These are phyloP conservation scores for Latrodectus geometricus DNA, from an alignment of 1,140 invertebrate genomes.

Conservation along the genomic window DNA sequence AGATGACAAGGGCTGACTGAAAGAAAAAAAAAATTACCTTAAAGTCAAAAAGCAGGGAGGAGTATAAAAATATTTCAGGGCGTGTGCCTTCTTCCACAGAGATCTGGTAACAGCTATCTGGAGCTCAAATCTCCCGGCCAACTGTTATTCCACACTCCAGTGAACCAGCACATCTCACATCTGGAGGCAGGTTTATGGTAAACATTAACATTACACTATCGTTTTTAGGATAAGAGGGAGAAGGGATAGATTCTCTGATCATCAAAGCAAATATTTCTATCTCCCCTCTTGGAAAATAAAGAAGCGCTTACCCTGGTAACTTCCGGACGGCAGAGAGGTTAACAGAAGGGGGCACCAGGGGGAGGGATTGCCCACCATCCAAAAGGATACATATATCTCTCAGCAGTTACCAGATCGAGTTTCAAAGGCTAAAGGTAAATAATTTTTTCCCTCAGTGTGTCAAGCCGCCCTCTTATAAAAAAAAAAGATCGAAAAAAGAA, in stretches of 20 bases:
- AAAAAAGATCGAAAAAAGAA: no score
- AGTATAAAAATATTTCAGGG: slow-evolving; percentile 34
- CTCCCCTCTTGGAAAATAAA: slow-evolving; percentile 38
- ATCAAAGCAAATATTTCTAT: background rate
- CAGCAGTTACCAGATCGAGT: background rate
- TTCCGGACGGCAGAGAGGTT: slow-evolving; percentile 12
- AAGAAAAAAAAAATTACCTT: background rate
- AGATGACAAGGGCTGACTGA: background rate
- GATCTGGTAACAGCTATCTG: slow-evolving; percentile 32
- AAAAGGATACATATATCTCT: slow-evolving; percentile 16
- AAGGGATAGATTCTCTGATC: background rate
- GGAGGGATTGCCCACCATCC: background rate
- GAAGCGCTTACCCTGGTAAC: slow-evolving; percentile 3
- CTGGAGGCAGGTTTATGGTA: slow-evolving; percentile 49
- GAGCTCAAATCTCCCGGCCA: slow-evolving; percentile 36
- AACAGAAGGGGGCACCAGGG: slow-evolving; percentile 10
- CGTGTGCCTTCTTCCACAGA: slow-evolving; percentile 32
- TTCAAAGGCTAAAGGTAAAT: slow-evolving; percentile 25
- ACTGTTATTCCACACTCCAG: slow-evolving; percentile 54
- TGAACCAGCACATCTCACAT: background rate
- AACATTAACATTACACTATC: slow-evolving; percentile 59
- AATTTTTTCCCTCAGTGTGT: background rate
- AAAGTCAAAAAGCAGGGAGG: background rate
- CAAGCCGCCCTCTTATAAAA: background rate
- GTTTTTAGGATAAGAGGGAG: slow-evolving; percentile 25